phyloP scores from a whole-genome alignment of 2,888 invertebrate genomes.

The Ophion obscuratus region DNA sequence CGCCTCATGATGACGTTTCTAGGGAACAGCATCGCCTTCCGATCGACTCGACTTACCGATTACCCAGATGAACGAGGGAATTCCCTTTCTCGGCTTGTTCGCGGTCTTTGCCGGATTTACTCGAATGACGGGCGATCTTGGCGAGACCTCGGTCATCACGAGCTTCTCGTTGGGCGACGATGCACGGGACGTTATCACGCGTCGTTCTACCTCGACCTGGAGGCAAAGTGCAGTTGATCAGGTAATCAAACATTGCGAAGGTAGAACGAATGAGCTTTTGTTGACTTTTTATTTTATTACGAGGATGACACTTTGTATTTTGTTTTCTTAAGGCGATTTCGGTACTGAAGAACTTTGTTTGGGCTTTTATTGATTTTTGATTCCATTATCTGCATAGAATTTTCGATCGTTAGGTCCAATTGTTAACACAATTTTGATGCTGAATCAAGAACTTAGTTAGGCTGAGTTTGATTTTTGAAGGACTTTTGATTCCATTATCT shows the following conservation, averaged over 20 bases:
- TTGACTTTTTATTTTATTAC: background rate
- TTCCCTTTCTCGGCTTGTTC: constrained; percentile 77
- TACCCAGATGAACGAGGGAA: constrained; percentile 85
- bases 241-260: background rate
- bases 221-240: constrained; percentile 2
- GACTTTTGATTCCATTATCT: no score
- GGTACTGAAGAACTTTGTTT: no score
- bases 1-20: background rate
- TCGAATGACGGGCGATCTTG: constrained; percentile 67
- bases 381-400: no score
- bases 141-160: constrained; percentile 63
- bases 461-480: no score
- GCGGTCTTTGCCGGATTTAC: constrained; percentile 76
- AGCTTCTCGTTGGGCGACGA: constrained; percentile 69
- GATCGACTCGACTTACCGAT: constrained; percentile 79
- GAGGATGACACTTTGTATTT: background rate
- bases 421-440: background rate
- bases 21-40: background rate
- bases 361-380: no score
- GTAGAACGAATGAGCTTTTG: background rate
- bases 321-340: no score
- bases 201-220: constrained; percentile 80
- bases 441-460: background rate
- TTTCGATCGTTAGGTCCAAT: background rate
- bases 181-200: constrained; percentile 66